phyloP scores from a whole-genome alignment of 1,140 invertebrate genomes.

The Aleiodes sp. region DNA sequence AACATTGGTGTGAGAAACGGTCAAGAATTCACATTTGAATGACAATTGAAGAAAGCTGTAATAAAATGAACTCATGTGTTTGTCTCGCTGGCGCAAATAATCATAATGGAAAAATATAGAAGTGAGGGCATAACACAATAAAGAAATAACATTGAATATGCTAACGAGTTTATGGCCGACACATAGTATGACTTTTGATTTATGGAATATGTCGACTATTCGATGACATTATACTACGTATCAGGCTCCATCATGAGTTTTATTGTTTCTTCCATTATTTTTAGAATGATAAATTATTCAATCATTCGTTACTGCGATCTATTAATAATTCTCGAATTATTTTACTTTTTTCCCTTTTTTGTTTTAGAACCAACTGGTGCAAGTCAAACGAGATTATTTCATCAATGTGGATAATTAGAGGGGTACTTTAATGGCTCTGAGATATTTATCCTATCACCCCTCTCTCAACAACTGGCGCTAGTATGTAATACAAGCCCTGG shows the following conservation, averaged over 20 bases:
- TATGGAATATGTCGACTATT: constrained; percentile 24
- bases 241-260: background rate
- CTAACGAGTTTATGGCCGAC: constrained; percentile 1
- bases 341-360: too few species aligned
- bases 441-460: background rate
- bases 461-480: background rate
- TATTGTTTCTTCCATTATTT: background rate
- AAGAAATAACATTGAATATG: constrained; percentile 9
- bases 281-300: background rate
- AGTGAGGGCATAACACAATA: constrained; percentile 19
- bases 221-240: constrained; percentile 23
- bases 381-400: background rate
- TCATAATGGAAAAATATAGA: constrained; percentile 14
- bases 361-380: background rate
- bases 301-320: background rate
- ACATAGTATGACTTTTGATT: constrained; percentile 12
- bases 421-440: constrained; percentile 4
- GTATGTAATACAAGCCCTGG: background rate
- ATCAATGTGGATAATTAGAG: constrained; percentile 8
- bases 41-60: constrained; percentile 3
- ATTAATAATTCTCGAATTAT: background rate
- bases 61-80: constrained; percentile 24
- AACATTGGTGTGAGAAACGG: background rate
- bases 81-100: background rate
- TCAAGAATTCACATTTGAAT: background rate